Evolutionary conservation across 2,797 vertebrate genomes (phyloP), one percentile per base, ranked within the genome.

Genomic region (Hippoglossus hippoglossus): DNA sequence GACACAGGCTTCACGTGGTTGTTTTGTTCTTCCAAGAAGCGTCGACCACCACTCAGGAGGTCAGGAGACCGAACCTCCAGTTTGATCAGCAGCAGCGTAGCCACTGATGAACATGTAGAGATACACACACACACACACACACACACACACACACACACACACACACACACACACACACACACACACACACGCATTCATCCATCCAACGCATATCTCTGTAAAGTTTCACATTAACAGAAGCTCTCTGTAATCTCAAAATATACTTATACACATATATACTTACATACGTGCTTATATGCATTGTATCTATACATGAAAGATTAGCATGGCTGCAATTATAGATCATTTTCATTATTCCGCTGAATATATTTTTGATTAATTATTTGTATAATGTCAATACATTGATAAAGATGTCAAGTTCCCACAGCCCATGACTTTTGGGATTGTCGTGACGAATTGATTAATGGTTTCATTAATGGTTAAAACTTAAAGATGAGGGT

Each of bases 31-130:
- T 74, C 47, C 68, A 26, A 63, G 65, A 83, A 59, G 31, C 18
- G 10, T 70, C 73, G 22, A 26, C 47, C 34, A 53, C 69, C 28
- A 47, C 67, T 81, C 50, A 47, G 46, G 61, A 85, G 78, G 63
- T 84, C 71, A 41, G 68, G 67, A 80, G 72, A 73, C 39, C 71
- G 77, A 82, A 51, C 13, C 64, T 69, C 55, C 46, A 39, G 18
- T 77, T 75, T 68, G 67, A 74, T 55, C 56, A 61, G 52, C 39
- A 39, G 51, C 12, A 31, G 39, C n/a, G 18, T 39, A 36, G 13
- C 28, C 3, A 62, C 12, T 21, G 63, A 11, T 52, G 6, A 22
- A 52, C 44, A 25, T 16, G 57, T 25, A 15, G 39, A 13, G 39
- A 41, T 41, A 15, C 15, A 39, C 9, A 19, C 21, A 15, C n/a